phyloP scores from a whole-genome alignment of 2,797 vertebrate species.

The Galaxias olidus region DNA sequence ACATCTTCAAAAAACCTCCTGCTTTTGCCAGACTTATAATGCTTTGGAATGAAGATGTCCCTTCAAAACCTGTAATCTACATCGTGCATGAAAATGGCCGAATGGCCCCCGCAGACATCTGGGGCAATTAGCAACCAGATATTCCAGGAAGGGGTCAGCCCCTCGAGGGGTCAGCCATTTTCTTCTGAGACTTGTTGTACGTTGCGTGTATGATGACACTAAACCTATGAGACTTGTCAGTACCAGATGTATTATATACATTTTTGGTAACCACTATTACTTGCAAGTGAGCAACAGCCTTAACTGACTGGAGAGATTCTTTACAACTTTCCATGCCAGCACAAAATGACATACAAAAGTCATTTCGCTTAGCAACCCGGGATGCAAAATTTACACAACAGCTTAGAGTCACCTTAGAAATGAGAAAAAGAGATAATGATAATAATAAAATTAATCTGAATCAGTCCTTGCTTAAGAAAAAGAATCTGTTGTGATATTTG shows the following conservation, averaged over 20 bases:
- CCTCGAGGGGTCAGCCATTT: conserved; percentile 67
- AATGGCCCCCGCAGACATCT: conserved; percentile 68
- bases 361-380: conserved; percentile 69
- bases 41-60: conserved; percentile 82
- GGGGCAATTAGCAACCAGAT: conserved; percentile 65
- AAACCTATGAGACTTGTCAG: conserved; percentile 76
- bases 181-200: conserved; percentile 75
- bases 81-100: conserved; percentile 66
- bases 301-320: conserved; percentile 70
- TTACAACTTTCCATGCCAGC: conserved; percentile 70
- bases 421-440: conserved; percentile 69
- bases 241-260: conserved; percentile 83
- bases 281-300: conserved; percentile 78
- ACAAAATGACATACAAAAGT: conserved; percentile 68
- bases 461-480: conserved; percentile 83
- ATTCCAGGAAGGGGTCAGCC: conserved; percentile 56
- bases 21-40: conserved; percentile 71
- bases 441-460: conserved; percentile 70
- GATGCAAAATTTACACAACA: conserved; percentile 79
- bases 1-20: conserved; percentile 71
- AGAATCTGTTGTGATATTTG: conserved; percentile 81
- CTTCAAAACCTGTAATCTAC: conserved; percentile 68
- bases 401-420: conserved; percentile 79
- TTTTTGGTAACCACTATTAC: conserved; percentile 83
- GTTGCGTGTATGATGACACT: conserved; percentile 72